These are phyloP conservation scores for Nasonia giraulti DNA, from an alignment of 1,140 invertebrate genomes.

Conservation along the genomic window DNA sequence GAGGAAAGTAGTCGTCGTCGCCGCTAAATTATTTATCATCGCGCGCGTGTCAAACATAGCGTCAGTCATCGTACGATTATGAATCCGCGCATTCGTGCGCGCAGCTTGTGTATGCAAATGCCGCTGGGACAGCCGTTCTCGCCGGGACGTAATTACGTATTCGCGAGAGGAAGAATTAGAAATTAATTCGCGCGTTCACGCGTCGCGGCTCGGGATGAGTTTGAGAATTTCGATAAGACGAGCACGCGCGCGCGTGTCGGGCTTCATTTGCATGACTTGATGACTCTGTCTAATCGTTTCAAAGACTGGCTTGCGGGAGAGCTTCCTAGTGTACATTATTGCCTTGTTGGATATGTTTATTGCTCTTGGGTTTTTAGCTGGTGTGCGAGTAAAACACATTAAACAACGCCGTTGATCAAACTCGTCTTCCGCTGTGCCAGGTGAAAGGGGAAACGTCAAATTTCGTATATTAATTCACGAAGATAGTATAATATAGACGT, in stretches of 20 bases:
- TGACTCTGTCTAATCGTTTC: slow-evolving; percentile 13
- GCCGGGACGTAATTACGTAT: neutral
- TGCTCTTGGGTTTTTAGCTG: too few species aligned
- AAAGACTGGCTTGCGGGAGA: too few species aligned
- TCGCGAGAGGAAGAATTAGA: neutral
- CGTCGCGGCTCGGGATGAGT: neutral
- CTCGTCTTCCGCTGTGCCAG: too few species aligned
- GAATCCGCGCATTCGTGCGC: neutral
- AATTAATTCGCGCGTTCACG: slow-evolving; percentile 14
- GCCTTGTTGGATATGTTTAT: too few species aligned
- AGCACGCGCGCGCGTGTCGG: neutral
- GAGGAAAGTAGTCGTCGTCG: neutral
- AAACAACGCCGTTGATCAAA: too few species aligned
- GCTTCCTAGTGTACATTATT: too few species aligned
- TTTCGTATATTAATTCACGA: too few species aligned
- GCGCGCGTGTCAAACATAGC: neutral
- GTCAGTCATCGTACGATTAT: neutral
- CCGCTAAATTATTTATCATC: slow-evolving; percentile 12
- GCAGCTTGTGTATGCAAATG: slow-evolving; percentile 7
- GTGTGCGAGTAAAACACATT: too few species aligned
- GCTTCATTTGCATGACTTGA: slow-evolving; percentile 5
- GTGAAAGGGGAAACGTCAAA: too few species aligned
- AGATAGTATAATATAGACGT: neutral
- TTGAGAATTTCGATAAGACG: neutral
- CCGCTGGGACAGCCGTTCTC: neutral